These are phyloP conservation scores for Calyptomena viridis DNA, from an alignment of 2,113 vertebrate species.

Conservation along the genomic window DNA sequence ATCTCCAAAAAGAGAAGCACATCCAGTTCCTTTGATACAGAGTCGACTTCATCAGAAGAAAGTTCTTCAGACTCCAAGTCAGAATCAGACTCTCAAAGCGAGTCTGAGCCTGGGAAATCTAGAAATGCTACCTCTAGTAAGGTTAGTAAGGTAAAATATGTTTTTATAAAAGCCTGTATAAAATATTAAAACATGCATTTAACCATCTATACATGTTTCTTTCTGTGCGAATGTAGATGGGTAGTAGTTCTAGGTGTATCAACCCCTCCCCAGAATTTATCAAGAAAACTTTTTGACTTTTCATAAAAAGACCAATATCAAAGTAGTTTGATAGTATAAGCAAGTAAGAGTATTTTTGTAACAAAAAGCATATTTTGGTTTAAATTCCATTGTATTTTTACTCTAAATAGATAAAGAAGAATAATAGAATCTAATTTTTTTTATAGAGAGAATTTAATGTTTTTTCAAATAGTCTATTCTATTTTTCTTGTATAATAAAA, in stretches of 20 bases:
- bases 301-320: background rate
- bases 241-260: background rate
- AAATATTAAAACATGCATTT: background rate
- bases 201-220: background rate
- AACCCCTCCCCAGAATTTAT: background rate
- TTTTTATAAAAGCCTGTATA: background rate
- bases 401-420: background rate
- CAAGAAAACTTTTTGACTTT: background rate
- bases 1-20: conserved; percentile 31
- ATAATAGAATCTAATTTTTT: background rate
- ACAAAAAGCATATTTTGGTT: background rate
- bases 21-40: conserved; percentile 60
- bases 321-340: background rate
- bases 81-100: conserved; percentile 74
- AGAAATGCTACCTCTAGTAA: background rate
- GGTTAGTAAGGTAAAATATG: conserved; percentile 12
- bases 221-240: background rate
- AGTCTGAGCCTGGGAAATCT: conserved; percentile 32
- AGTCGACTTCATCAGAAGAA: conserved; percentile 74
- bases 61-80: conserved; percentile 81
- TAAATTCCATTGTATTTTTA: background rate
- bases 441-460: background rate
- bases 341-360: background rate
- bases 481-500: background rate
- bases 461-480: background rate